phyloP scores from a whole-genome alignment of 2,113 vertebrate genomes.

The Phocoena sinus region DNA sequence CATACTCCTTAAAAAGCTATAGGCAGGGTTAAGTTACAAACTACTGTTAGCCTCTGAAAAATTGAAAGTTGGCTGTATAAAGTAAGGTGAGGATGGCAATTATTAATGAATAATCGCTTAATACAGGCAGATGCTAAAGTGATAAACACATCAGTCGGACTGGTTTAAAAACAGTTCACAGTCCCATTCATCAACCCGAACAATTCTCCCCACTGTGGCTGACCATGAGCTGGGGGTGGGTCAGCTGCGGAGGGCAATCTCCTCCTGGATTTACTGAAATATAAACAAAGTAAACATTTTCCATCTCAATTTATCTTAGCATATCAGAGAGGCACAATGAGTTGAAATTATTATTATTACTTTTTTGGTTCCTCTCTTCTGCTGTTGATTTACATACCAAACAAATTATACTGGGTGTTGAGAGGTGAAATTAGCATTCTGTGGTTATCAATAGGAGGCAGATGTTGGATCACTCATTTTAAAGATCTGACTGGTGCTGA shows the following conservation, averaged over 20 bases:
- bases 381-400: slow-evolving; percentile 57
- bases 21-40: not conserved
- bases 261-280: slow-evolving; percentile 13
- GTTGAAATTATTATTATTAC: slow-evolving; percentile 50
- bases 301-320: slow-evolving; percentile 21
- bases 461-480: slow-evolving; percentile 41
- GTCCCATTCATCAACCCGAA: slow-evolving; percentile 8
- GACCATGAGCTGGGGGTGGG: not conserved
- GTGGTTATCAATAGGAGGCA: slow-evolving; percentile 40
- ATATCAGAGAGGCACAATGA: slow-evolving; percentile 39
- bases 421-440: slow-evolving; percentile 63
- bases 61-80: slow-evolving; percentile 18
- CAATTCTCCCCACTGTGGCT: not conserved
- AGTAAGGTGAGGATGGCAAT: slow-evolving; percentile 17
- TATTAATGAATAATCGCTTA: slow-evolving; percentile 62
- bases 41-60: not conserved
- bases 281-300: slow-evolving; percentile 26
- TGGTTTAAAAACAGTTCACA: slow-evolving; percentile 34
- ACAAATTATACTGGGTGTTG: slow-evolving; percentile 41
- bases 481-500: slow-evolving; percentile 45
- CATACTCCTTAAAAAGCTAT: not conserved
- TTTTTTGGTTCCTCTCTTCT: slow-evolving; percentile 32
- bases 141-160: slow-evolving; percentile 58
- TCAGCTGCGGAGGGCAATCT: not conserved
- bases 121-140: slow-evolving; percentile 43